Evolutionary conservation across 2,888 invertebrate genomes (phyloP).

Genomic region (Sarcophaga subvicina): DNA sequence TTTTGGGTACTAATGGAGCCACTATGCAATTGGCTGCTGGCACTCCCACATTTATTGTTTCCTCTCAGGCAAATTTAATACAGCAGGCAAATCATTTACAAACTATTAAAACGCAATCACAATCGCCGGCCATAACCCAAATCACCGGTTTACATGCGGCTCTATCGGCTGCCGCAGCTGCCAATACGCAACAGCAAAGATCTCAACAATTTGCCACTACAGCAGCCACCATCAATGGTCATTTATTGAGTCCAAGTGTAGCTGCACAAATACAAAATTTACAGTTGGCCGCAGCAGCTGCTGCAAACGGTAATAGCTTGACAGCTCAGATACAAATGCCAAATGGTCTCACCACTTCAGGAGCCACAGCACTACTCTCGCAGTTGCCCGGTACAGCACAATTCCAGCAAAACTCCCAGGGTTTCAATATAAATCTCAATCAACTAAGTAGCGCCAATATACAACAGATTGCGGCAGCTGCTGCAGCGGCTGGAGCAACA

Average conservation of each 20-base stretch:
- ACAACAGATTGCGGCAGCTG: constrained; percentile 79
- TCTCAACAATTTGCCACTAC: constrained; percentile 80
- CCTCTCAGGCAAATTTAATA: constrained; percentile 82
- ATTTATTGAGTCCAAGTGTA: constrained; percentile 80
- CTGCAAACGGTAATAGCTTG: constrained; percentile 77
- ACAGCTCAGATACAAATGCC: constrained; percentile 82
- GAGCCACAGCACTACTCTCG: constrained; percentile 75
- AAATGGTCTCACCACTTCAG: constrained; percentile 79
- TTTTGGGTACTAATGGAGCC: constrained; percentile 86
- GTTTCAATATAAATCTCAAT: constrained; percentile 79
- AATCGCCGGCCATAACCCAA: constrained; percentile 77
- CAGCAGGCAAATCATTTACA: constrained; percentile 81
- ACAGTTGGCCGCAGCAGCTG: constrained; percentile 79
- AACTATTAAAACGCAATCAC: constrained; percentile 79
- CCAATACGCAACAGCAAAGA: constrained; percentile 77
- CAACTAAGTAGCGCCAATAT: constrained; percentile 80
- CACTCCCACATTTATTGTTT: constrained; percentile 83
- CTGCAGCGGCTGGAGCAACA: constrained; percentile 76
- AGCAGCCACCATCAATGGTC: constrained; percentile 79
- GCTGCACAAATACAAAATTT: constrained; percentile 81
- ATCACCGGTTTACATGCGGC: constrained; percentile 80
- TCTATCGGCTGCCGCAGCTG: constrained; percentile 73
- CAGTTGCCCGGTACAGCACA: constrained; percentile 79
- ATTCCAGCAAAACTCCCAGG: constrained; percentile 79
- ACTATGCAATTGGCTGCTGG: constrained; percentile 83